Conservation (phyloP, 2,888 invertebrate species). For the Trichogramma evanescens region DNA sequence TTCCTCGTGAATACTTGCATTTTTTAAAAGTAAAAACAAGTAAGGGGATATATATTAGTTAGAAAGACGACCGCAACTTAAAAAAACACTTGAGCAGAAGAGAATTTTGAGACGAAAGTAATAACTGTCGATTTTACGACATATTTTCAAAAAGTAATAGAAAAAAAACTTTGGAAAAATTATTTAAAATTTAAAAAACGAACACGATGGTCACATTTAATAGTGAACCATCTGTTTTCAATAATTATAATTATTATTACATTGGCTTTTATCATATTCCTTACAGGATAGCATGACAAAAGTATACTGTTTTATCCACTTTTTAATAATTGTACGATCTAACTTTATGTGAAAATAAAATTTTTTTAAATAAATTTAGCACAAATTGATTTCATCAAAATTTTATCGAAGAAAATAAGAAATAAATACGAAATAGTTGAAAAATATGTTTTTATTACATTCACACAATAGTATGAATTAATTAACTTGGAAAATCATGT, state of each 20-base stretch:
- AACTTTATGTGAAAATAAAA: slow-evolving; percentile 13
- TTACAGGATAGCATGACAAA: slow-evolving; percentile 39
- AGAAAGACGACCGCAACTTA: background rate
- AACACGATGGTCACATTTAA: slow-evolving; percentile 28
- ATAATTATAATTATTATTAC: slow-evolving; percentile 32
- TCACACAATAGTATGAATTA: slow-evolving; percentile 1
- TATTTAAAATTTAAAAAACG: slow-evolving; percentile 2
- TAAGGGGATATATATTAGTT: no score
- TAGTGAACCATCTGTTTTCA: slow-evolving; percentile 28
- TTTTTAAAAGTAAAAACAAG: background rate
- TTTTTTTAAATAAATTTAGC: slow-evolving; percentile 4
- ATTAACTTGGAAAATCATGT: background rate
- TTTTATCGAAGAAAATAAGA: background rate
- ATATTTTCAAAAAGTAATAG: background rate
- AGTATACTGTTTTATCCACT: slow-evolving; percentile 6
- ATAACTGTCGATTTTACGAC: slow-evolving; percentile 4
- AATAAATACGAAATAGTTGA: background rate
- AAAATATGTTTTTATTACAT: background rate
- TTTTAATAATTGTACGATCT: slow-evolving; percentile 15
- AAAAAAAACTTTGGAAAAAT: background rate
- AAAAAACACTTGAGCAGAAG: background rate
- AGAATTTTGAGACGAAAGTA: no score
- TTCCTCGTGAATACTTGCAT: background rate
- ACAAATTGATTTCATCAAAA: background rate
- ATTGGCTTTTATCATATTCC: slow-evolving; percentile 46